A percentile compares a stretch with the other conserved stretches of the same genome.
Evolutionary conservation across 2,888 invertebrate species (phyloP).

Genomic region (Noctua pronuba): DNA sequence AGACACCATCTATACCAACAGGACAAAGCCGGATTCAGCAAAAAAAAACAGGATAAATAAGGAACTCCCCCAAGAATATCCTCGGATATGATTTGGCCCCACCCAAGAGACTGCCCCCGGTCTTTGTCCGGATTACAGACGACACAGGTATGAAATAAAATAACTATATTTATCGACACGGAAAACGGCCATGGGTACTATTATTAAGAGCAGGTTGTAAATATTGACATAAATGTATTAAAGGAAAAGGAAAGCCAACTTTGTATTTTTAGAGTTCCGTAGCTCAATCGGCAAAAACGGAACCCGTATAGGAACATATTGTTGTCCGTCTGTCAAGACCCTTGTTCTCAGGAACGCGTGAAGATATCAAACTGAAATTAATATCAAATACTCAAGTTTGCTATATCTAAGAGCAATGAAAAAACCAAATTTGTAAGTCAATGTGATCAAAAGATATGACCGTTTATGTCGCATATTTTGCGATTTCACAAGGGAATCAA

Average conservation of each 20-base stretch:
- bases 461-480: too few species aligned
- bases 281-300: too few species aligned
- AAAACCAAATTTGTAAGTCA: too few species aligned
- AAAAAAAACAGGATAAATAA: constrained; percentile 27
- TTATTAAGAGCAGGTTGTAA: constrained; percentile 7
- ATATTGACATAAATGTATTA: constrained; percentile 24
- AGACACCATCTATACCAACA: not conserved
- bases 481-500: too few species aligned
- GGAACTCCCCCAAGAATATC: constrained; percentile 57
- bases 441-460: too few species aligned
- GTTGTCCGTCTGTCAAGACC: too few species aligned
- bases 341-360: too few species aligned
- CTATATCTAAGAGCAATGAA: too few species aligned
- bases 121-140: constrained; percentile 46
- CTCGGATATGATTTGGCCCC: constrained; percentile 51
- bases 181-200: constrained; percentile 33
- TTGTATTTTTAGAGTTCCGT: too few species aligned
- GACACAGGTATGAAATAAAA: constrained; percentile 57
- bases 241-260: not conserved
- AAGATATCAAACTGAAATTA: too few species aligned
- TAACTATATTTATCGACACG: constrained; percentile 51
- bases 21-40: not conserved
- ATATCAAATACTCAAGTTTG: too few species aligned
- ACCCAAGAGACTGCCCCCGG: constrained; percentile 49
- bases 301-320: too few species aligned